phyloP scores from a whole-genome alignment of 1,140 invertebrate species.

The Drosophila equinoxialis region DNA sequence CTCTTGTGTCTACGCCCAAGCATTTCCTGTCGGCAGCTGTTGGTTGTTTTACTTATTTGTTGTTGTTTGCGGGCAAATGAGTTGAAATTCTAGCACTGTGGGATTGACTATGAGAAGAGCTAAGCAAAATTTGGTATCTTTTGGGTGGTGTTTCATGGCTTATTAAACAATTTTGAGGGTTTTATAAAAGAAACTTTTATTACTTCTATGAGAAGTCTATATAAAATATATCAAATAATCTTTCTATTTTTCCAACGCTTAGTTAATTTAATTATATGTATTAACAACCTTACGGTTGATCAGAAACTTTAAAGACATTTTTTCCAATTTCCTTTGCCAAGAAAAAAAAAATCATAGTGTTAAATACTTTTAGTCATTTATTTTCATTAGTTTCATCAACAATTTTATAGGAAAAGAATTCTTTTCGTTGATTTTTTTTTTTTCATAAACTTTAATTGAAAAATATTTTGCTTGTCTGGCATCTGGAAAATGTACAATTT shows the following conservation, averaged over 20 bases:
- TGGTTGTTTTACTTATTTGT: conserved; percentile 54
- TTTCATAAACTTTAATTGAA: conserved; percentile 10
- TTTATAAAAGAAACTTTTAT: not conserved
- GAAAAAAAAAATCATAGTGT: not conserved
- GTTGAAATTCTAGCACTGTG: conserved; percentile 49
- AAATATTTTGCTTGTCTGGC: not conserved
- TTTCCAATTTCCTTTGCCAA: not conserved
- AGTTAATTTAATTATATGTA: too few species aligned
- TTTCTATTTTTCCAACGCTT: too few species aligned
- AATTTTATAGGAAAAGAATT: not conserved
- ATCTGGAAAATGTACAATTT: not conserved
- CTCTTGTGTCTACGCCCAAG: conserved; percentile 13
- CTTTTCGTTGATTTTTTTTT: too few species aligned
- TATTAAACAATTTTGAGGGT: too few species aligned
- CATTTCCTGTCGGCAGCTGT: conserved; percentile 52
- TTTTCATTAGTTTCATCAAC: not conserved
- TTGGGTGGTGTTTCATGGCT: too few species aligned
- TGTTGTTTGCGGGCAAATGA: conserved; percentile 50
- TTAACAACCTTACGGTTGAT: too few species aligned
- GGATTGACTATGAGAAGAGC: conserved; percentile 11
- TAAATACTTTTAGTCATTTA: not conserved
- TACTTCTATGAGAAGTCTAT: too few species aligned
- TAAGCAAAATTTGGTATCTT: not conserved
- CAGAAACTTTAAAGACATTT: not conserved
- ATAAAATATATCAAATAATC: too few species aligned